These are phyloP conservation scores for Scaptodrosophila latifasciaeformis DNA, from an alignment of 2,888 invertebrate genomes.

Conservation along the genomic window DNA sequence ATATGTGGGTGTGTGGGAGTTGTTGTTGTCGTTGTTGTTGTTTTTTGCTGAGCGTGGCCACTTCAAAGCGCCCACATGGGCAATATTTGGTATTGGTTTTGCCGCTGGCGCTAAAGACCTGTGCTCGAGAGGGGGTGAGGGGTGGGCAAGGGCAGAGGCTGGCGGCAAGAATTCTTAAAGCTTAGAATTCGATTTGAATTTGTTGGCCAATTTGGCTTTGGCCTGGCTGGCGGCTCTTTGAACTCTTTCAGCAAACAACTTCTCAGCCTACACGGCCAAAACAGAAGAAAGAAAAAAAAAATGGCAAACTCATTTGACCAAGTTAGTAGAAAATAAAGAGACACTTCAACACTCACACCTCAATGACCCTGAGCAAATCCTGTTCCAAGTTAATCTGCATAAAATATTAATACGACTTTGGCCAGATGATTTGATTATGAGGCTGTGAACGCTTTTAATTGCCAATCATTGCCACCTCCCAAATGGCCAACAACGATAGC, in stretches of 20 bases:
- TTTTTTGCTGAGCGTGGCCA: constrained; percentile 38
- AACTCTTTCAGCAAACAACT: constrained; percentile 6
- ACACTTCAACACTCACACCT: not conserved
- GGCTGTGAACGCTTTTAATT: constrained; percentile 16
- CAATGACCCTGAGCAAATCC: constrained; percentile 35
- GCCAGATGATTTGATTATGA: not conserved
- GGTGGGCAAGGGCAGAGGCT: too few relatives aligned
- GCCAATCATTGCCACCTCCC: constrained; percentile 1
- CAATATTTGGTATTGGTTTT: not conserved
- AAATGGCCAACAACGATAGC: constrained; percentile 4
- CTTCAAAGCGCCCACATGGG: constrained; percentile 40
- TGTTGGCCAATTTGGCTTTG: constrained; percentile 10
- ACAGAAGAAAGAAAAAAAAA: too few relatives aligned
- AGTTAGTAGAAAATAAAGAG: too few relatives aligned
- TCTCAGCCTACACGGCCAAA: not conserved
- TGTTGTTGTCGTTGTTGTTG: constrained; percentile 2
- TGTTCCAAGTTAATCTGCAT: constrained; percentile 10
- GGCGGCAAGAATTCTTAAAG: constrained; percentile 27
- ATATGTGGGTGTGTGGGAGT: constrained; percentile 25
- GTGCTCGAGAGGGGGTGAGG: constrained; percentile 4
- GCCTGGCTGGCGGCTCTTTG: constrained; percentile 38
- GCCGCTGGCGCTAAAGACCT: constrained; percentile 35
- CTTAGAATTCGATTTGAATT: constrained; percentile 43
- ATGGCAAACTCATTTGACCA: too few relatives aligned
- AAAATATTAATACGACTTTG: not conserved